Evolutionary conservation across 2,113 vertebrate genomes (phyloP), one percentile per base, ranked within the genome.

Genomic region (Gnathonemus longibarbis): DNA sequence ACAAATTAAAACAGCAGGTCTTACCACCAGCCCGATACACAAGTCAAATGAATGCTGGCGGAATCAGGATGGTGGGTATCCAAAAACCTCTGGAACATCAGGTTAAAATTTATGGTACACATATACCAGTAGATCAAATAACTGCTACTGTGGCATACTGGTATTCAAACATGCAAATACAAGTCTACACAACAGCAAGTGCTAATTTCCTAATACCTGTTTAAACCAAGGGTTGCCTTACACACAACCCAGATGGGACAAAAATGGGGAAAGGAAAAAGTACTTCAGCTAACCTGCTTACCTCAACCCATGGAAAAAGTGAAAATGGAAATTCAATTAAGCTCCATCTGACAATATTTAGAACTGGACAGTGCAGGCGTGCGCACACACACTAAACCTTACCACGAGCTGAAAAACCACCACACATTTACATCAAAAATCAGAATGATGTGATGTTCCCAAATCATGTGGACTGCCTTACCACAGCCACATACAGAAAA

Each of bases 401-500:
- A 89, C 89, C 89, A 84, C 39, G 45, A 24, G 52, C 89, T 62
- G 80, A 52, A 85, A 24, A 85, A 66, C 19, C 89, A 89, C 39
- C 74, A n/a, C 52, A 89, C 50, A 84, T 49, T 84, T 31, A 89
- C 52, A 46, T 13, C 49, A 27, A 84, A 84, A 50, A 48, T 45
- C 42, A 84, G 27, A 89, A 62, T 62, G 50, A 42, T 62, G 66
- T 49, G 11, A 42, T 21, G 3, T 42, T 89, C 53, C 89, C 74
- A 56, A 39, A 46, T 53, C 52, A 84, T 80, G 50, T 89, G 53
- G 89, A 39, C 89, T 46, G 80, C 89, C 89, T 89, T 89, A 89
- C 89, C 89, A 89, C 89, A 89, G 89, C 80, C 89, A 39, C 77
- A 89, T 62, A 89, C 39, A 85, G 49, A 89, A 89, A 85, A 56